phyloP scores from a whole-genome alignment of 2,797 vertebrate species.

The Tenualosa thibaudeaui region DNA sequence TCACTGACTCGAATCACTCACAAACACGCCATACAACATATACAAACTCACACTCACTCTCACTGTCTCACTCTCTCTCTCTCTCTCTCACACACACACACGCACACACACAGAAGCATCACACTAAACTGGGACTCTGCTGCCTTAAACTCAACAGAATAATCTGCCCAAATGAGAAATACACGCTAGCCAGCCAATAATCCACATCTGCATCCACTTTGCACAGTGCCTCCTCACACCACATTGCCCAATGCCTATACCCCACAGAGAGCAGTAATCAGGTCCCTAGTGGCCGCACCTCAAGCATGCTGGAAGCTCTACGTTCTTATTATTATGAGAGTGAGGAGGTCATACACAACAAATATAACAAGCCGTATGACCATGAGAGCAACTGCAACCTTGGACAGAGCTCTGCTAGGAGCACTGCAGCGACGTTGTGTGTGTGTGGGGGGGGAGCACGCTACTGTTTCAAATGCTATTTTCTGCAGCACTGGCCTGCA shows the following conservation, averaged over 20 bases:
- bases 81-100: neutral
- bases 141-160: neutral
- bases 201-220: neutral
- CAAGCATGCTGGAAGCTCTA: neutral
- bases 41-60: neutral
- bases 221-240: neutral
- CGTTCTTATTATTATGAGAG: neutral
- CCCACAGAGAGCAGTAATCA: neutral
- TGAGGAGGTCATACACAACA: neutral
- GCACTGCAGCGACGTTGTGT: neutral
- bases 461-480: neutral
- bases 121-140: neutral
- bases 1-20: neutral
- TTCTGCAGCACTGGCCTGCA: neutral
- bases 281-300: neutral
- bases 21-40: neutral
- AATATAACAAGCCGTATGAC: neutral
- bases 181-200: neutral
- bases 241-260: neutral
- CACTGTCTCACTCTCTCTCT: neutral
- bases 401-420: neutral
- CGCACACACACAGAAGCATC: neutral
- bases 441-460: neutral
- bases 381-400: neutral
- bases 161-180: neutral